Percentiles rank a stretch among this genome's conserved stretches.
phyloP scores from a whole-genome alignment of 2,113 vertebrate genomes.

The Ascaphus truei region DNA sequence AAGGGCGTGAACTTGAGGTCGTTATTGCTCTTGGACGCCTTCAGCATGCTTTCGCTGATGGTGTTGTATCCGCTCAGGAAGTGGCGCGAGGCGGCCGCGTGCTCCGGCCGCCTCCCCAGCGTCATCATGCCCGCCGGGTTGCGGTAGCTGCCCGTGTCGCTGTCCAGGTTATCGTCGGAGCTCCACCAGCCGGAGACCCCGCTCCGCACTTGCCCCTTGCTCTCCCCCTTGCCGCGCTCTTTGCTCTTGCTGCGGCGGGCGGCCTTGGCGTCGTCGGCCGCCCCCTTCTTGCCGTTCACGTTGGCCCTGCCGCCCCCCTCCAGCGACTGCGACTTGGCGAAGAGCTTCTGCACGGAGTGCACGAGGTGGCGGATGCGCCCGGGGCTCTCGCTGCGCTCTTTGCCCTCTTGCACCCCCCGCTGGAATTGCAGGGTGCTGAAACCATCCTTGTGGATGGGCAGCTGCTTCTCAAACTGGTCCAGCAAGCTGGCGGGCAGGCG shows the following conservation, averaged over 20 bases:
- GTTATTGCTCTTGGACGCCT: conserved; percentile 89
- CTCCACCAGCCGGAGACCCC: conserved; percentile 95
- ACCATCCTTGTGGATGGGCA: conserved; percentile 86
- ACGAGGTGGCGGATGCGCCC: conserved; percentile 94
- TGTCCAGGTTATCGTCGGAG: conserved; percentile 89
- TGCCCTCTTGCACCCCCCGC: conserved; percentile 66
- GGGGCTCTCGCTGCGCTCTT: conserved; percentile 92
- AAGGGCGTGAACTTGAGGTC: conserved; percentile 66
- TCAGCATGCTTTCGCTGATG: conserved; percentile 89
- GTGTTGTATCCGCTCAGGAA: conserved; percentile 95
- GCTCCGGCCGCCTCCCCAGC: conserved; percentile 71
- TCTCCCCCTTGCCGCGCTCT: conserved; percentile 86
- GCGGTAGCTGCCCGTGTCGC: conserved; percentile 81
- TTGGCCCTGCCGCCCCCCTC: conserved; percentile 80
- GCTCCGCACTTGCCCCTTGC: conserved; percentile 87
- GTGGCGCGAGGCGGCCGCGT: conserved; percentile 77
- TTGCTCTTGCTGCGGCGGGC: conserved; percentile 90
- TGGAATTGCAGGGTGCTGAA: conserved; percentile 97
- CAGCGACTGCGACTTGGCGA: conserved; percentile 79
- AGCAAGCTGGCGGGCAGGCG: conserved; percentile 84
- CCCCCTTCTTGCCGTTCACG: conserved; percentile 75
- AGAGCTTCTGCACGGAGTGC: conserved; percentile 95
- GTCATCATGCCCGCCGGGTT: conserved; percentile 91
- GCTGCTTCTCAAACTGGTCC: conserved; percentile 95
- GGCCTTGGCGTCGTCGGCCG: conserved; percentile 76